phyloP scores from a whole-genome alignment of 35 echinoderm and acorn worm genomes.

The Ptychodera flava region DNA sequence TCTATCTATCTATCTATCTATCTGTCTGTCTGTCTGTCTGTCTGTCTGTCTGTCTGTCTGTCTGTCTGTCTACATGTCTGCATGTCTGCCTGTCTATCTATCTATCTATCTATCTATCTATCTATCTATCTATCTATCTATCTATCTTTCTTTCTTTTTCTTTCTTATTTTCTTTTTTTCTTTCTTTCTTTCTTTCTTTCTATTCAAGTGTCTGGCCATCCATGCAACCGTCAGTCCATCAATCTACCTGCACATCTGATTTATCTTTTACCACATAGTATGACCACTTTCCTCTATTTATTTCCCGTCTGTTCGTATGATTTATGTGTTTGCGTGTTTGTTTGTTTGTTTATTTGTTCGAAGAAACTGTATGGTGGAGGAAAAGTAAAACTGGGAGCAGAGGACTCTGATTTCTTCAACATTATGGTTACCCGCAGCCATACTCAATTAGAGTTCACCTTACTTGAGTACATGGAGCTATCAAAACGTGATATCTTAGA shows the following conservation, averaged over 20 bases:
- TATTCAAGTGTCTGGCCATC: not conserved
- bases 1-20: not conserved
- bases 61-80: not conserved
- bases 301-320: too few species aligned
- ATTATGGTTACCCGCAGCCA: not conserved
- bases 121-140: too few species aligned
- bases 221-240: not conserved
- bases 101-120: conserved; percentile 2
- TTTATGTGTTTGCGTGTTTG: too few species aligned
- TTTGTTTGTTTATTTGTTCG: too few species aligned
- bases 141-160: too few species aligned
- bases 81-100: not conserved
- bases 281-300: too few species aligned
- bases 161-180: too few species aligned
- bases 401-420: not conserved
- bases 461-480: not conserved
- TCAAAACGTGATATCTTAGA: conserved; percentile 68
- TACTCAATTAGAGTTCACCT: not conserved
- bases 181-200: not conserved
- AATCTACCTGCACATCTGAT: not conserved
- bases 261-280: too few species aligned
- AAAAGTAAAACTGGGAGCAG: not conserved
- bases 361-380: not conserved
- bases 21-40: not conserved
- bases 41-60: not conserved